Conservation (phyloP, 2,797 vertebrate species). For the Neosilurus mollespiculum region DNA sequence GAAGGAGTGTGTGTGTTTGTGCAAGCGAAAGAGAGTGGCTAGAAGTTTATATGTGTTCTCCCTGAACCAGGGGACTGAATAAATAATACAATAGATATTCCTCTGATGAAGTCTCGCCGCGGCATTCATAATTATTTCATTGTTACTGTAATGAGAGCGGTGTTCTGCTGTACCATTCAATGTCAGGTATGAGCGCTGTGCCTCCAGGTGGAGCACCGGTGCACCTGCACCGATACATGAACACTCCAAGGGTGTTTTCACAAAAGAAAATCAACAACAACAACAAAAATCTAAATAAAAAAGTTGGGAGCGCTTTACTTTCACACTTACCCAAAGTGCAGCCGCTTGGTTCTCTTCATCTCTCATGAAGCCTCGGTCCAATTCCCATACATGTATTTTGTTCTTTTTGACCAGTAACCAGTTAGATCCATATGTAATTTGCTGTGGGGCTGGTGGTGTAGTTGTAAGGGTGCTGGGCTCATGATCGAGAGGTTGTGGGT, state of each 20-base stretch:
- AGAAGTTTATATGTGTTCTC: constrained; percentile 79
- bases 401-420: neutral
- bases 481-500: too few species aligned
- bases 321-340: constrained; percentile 1
- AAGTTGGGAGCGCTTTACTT: neutral
- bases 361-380: neutral
- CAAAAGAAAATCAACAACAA: too few species aligned
- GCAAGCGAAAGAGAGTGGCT: constrained; percentile 59
- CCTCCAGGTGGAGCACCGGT: constrained; percentile 50
- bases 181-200: constrained; percentile 61
- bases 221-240: constrained; percentile 54
- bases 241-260: neutral
- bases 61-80: constrained; percentile 79
- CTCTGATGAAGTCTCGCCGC: constrained; percentile 78
- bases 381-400: neutral
- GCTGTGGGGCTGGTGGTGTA: too few species aligned
- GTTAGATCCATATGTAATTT: neutral
- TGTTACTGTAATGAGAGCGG: constrained; percentile 78
- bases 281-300: neutral
- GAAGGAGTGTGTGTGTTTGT: constrained; percentile 55
- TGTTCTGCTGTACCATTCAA: constrained; percentile 54
- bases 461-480: too few species aligned
- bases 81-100: constrained; percentile 84
- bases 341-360: neutral
- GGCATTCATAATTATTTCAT: constrained; percentile 83